A percentile compares a stretch with the other conserved stretches of the same genome.
Evolutionary conservation across 1,140 invertebrate genomes (phyloP).

Genomic region (Rhopalosiphum maidis): DNA sequence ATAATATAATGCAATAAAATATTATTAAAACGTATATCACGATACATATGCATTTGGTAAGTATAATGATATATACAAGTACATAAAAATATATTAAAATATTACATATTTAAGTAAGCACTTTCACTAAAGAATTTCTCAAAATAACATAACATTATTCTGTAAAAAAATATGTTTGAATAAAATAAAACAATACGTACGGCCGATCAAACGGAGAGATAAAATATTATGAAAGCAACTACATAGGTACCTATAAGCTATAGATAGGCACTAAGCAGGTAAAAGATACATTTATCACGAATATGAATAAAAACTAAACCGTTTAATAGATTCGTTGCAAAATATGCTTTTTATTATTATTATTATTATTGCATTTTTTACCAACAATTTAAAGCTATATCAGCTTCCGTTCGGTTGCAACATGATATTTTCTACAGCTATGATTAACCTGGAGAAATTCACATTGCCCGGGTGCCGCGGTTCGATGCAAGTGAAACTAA

Average conservation of each 20-base stretch:
- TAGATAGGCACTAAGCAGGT: no score
- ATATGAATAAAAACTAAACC: background rate
- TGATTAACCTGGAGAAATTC: conserved; percentile 19
- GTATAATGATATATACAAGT: background rate
- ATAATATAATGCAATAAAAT: background rate
- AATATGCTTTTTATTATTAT: background rate
- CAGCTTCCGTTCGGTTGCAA: background rate
- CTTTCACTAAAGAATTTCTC: conserved; percentile 12
- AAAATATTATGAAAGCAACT: background rate
- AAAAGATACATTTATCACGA: no score
- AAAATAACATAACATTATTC: background rate
- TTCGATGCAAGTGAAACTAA: conserved; percentile 41
- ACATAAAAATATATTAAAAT: background rate
- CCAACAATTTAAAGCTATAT: background rate
- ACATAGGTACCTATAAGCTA: no score
- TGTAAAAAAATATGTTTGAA: background rate
- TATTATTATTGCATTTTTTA: background rate
- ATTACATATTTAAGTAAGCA: background rate
- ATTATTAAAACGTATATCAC: background rate
- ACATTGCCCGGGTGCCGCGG: background rate
- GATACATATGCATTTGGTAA: background rate
- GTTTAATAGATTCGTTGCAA: background rate
- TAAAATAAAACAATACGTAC: background rate
- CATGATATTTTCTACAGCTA: background rate
- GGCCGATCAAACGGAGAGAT: background rate